Percentiles rank a stretch among this genome's conserved stretches.
phyloP scores from a whole-genome alignment of 1,140 invertebrate genomes.

The Propsilocerus akamusi region DNA sequence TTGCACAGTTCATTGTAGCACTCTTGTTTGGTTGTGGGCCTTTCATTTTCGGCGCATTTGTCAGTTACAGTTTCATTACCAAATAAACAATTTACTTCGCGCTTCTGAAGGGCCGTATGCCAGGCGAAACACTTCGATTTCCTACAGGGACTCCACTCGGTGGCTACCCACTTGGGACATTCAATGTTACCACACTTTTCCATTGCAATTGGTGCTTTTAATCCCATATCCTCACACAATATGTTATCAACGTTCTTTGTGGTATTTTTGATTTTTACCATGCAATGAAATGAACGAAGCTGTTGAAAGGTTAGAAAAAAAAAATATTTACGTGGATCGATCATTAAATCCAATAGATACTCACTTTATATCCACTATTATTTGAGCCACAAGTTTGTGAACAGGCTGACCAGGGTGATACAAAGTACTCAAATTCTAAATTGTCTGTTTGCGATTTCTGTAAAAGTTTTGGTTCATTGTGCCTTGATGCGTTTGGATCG shows the following conservation, averaged over 20 bases:
- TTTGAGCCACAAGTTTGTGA: slow-evolving; percentile 69
- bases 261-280: slow-evolving; percentile 27
- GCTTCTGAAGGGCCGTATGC: slow-evolving; percentile 60
- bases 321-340: slow-evolving; percentile 23
- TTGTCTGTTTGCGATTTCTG: slow-evolving; percentile 28
- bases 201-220: slow-evolving; percentile 39
- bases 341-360: slow-evolving; percentile 2
- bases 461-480: slow-evolving; percentile 13
- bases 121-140: slow-evolving; percentile 52
- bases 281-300: slow-evolving; percentile 8
- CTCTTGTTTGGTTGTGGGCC: slow-evolving; percentile 49
- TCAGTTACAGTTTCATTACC: slow-evolving; percentile 37
- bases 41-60: slow-evolving; percentile 44
- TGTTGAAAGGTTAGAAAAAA: neutral
- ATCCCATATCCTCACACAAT: slow-evolving; percentile 48
- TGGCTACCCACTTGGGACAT: slow-evolving; percentile 52
- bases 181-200: slow-evolving; percentile 45
- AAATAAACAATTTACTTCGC: slow-evolving; percentile 48
- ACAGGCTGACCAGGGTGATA: slow-evolving; percentile 70
- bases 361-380: slow-evolving; percentile 28
- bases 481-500: slow-evolving; percentile 9
- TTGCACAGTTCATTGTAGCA: slow-evolving; percentile 63
- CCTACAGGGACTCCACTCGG: slow-evolving; percentile 51
- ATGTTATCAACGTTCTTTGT: slow-evolving; percentile 38
- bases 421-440: slow-evolving; percentile 57